Evolutionary conservation across 2,113 vertebrate genomes (phyloP).

Genomic region (Silurus meridionalis): DNA sequence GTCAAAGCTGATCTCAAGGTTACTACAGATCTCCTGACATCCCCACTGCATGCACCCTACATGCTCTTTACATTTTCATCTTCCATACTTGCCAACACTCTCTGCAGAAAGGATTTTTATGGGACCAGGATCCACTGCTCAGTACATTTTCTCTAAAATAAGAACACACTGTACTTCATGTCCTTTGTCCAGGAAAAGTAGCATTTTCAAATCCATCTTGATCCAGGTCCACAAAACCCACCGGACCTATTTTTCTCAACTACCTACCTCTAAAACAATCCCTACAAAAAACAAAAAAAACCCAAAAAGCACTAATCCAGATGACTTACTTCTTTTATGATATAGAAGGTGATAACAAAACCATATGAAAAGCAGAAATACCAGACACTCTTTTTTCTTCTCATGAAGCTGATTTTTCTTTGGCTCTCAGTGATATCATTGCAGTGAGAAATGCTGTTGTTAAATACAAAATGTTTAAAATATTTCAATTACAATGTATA

Average conservation of each 20-base stretch:
- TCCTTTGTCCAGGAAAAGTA: not conserved
- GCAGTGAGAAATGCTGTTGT: not conserved
- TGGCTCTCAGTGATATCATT: not conserved
- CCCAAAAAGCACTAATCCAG: no score
- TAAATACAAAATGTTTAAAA: not conserved
- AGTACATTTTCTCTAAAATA: not conserved
- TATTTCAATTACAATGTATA: not conserved
- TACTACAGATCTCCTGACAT: slow-evolving; percentile 33
- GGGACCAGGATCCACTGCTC: not conserved
- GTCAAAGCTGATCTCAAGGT: slow-evolving; percentile 50
- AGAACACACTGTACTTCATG: slow-evolving; percentile 1
- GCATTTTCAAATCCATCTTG: not conserved
- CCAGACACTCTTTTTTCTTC: not conserved
- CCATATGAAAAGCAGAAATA: not conserved
- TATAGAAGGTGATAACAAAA: not conserved
- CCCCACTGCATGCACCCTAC: slow-evolving; percentile 26
- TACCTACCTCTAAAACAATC: not conserved
- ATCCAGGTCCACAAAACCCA: not conserved
- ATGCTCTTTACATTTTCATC: not conserved
- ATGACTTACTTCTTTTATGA: not conserved
- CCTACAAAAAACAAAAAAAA: not conserved
- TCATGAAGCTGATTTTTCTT: not conserved
- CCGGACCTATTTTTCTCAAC: not conserved
- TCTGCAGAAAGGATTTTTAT: not conserved
- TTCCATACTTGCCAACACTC: not conserved